Base-by-base conservation (phyloP, 2,797 vertebrate species). In the Alectoris magna region DNA sequence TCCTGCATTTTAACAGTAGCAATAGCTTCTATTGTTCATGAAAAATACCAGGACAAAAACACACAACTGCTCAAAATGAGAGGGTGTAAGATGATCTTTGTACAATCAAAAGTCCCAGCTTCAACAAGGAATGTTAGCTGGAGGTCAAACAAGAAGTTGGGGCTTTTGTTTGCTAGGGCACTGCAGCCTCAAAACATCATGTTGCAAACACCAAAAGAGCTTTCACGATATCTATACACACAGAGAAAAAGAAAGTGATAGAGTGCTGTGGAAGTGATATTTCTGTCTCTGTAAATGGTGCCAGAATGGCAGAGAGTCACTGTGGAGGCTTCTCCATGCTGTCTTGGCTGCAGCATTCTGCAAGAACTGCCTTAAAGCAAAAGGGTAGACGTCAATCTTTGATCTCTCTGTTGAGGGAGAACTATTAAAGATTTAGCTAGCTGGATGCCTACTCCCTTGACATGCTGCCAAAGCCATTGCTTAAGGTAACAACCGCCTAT, bases 351-450 rank as follows among this genome's bases (percentile, higher is more conserved):
- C 75, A 79, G 41, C 34, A 19, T 56, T 75, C 84, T 89, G 55
- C 67, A 85, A 91, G 76, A 87, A 29, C 79, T 43, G 53, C 60
- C 93, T 74, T 72, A 69, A 85, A 93, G 69, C 62, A 92, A 89
- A 92, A 87, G 82, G 90, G 91, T 85, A 94, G 81, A 82, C 11
- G 2, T 83, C 89, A 92, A 17, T 80, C 87, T 94, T 88, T 92
- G 93, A 91, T 94, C 74, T 80, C 87, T 71, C 75, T 64, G 36
- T 58, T 46, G 66, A 91, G 36, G 31, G 44, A 64, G 53, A 89
- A 85, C 87, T 95, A 62, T 80, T 77, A 85, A 95, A 74, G 66
- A 53, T 67, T 89, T 83, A 41, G 66, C 78, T 85, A 71, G 91
- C 67, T 84, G 74, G 48, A n/a, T 73, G 76, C 36, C 84, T 64